phyloP scores from a whole-genome alignment of 2,888 invertebrate genomes.

The Oligia latruncula region DNA sequence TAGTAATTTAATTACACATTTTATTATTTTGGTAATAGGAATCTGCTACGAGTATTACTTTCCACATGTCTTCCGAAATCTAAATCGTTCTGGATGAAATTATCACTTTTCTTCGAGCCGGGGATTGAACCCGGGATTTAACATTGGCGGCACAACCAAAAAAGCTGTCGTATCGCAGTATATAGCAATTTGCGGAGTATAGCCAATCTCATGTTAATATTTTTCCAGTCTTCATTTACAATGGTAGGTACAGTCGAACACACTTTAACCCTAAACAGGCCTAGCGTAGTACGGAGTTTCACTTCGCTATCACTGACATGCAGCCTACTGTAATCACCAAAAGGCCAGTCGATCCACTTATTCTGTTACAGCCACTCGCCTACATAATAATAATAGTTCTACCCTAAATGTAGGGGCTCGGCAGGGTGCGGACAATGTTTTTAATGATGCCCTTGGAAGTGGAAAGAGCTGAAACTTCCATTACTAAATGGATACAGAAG shows the following conservation, averaged over 20 bases:
- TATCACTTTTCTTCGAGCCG: neutral
- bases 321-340: neutral
- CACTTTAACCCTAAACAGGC: neutral
- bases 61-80: neutral
- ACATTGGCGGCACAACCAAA: no score
- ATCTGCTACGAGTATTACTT: neutral
- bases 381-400: slow-evolving; percentile 25
- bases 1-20: neutral
- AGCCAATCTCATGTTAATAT: neutral
- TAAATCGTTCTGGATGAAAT: neutral
- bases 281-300: neutral
- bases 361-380: slow-evolving; percentile 8
- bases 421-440: slow-evolving; percentile 45
- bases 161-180: neutral
- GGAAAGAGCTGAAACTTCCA: slow-evolving; percentile 31
- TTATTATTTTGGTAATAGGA: neutral
- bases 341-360: slow-evolving; percentile 22
- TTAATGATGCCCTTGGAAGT: slow-evolving; percentile 35
- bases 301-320: neutral
- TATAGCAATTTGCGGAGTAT: neutral
- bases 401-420: slow-evolving; percentile 42
- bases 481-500: slow-evolving; percentile 35
- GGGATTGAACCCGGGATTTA: neutral
- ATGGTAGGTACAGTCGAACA: neutral
- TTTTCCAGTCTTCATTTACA: neutral